Conservation (phyloP, 2,113 vertebrate species). For the Bubo bubo region DNA sequence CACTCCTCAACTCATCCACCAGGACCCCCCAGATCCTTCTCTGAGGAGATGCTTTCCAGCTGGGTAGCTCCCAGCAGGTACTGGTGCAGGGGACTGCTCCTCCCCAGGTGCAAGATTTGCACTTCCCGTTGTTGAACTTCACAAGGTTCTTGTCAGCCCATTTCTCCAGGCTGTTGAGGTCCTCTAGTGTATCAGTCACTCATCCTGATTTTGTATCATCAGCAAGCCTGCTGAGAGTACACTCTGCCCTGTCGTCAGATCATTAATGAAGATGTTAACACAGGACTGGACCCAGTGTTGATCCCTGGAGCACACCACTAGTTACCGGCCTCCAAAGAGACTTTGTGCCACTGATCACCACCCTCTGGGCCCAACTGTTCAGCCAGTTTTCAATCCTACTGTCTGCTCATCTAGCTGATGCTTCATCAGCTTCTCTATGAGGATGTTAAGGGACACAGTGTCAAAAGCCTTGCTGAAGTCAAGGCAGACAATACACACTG, state of each 20-base stretch:
- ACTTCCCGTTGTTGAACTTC: not conserved
- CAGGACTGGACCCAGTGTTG: not conserved
- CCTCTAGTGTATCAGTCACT: not conserved
- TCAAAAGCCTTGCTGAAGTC: not conserved
- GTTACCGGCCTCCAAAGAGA: not conserved
- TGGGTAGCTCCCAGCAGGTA: not conserved
- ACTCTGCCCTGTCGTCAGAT: not conserved
- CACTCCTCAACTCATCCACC: not conserved
- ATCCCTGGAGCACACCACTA: not conserved
- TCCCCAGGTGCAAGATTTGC: not conserved
- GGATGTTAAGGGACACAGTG: not conserved
- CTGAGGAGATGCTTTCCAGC: not conserved
- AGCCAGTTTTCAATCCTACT: not conserved
- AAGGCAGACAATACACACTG: not conserved
- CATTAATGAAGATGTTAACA: not conserved
- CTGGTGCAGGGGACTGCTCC: not conserved
- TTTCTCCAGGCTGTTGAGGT: not conserved
- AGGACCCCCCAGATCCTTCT: not conserved
- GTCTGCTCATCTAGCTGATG: not conserved
- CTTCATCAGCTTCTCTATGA: not conserved
- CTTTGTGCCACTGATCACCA: not conserved
- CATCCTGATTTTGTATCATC: not conserved
- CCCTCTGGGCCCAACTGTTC: not conserved
- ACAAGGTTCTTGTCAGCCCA: not conserved
- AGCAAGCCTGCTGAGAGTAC: not conserved